A percentile compares a stretch with the other conserved stretches of the same genome.
These are phyloP conservation scores for Lepilemur septentrionalis DNA, from an alignment of 2,797 vertebrate species.

Conservation along the genomic window DNA sequence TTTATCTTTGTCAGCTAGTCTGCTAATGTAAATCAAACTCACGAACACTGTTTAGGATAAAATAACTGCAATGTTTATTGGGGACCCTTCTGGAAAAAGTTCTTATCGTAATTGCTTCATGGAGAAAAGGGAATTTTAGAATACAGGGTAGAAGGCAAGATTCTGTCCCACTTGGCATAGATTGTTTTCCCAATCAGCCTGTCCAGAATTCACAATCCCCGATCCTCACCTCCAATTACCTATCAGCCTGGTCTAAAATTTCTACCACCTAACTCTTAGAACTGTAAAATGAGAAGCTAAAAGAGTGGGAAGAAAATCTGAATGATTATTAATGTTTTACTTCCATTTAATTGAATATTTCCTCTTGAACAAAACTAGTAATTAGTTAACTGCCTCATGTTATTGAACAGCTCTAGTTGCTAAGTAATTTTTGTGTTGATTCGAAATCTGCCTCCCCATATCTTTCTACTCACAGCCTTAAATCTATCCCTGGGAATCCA, in stretches of 20 bases:
- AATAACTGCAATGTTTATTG: not conserved
- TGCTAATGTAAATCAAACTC: not conserved
- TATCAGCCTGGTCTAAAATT: not conserved
- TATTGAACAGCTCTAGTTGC: not conserved
- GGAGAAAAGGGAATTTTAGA: not conserved
- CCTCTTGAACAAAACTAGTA: not conserved
- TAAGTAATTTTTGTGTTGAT: not conserved
- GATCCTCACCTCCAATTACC: not conserved
- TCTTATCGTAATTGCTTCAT: not conserved
- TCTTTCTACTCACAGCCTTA: not conserved
- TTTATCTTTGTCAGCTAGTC: not conserved
- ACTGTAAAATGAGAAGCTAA: not conserved
- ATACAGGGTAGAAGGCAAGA: not conserved
- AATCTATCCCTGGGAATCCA: not conserved
- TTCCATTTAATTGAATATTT: not conserved
- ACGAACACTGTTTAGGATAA: not conserved
- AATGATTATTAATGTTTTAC: not conserved
- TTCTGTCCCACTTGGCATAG: not conserved
- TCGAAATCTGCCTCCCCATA: not conserved
- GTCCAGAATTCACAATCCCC: not conserved
- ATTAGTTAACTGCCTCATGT: not conserved
- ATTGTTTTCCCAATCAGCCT: not conserved
- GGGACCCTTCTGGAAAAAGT: not conserved
- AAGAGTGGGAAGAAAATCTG: not conserved
- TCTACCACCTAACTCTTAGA: not conserved